Base-by-base conservation (phyloP, 2,797 vertebrate genomes). In the Hippocampus kuda region DNA sequence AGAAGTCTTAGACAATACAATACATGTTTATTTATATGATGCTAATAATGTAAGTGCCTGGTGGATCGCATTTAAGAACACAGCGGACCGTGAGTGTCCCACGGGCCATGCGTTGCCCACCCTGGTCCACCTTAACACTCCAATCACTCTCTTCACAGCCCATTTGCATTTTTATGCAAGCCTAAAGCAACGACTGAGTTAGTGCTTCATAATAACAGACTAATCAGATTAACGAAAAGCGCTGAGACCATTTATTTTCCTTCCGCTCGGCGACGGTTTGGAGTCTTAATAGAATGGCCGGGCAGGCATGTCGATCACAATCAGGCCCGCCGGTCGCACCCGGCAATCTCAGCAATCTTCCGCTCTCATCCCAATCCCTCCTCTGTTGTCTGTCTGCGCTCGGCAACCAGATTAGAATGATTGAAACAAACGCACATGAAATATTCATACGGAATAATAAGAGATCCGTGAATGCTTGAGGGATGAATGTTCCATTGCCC, bases 361-460 rank as follows among this genome's bases (percentile, higher is more conserved):
- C 49, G 15, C 56, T 24, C 42, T 70, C 75, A 73, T 68, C 44
- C 72, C 74, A 7, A 66, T 74, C 75, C 72, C 66, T 78, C 83
- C 78, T 79, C 85, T 85, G 85, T 86, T 87, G 83, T 83, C 84
- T 86, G 85, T 87, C 85, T 83, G 74, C 64, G 65, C 81, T 81
- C 72, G 67, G 83, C 81, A 87, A 88, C 77, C 85, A 90, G 89
- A 90, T 91, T 90, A 90, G 88, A 89, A 90, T 90, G 89, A 92
- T 90, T 90, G 90, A 92, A 91, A 91, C 89, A 92, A 90, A 91
- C 88, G 89, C 90, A 85, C 87, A 91, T 91, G 89, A 91, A 92
- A 91, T 90, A 91, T 92, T 91, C 89, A 92, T 91, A 87, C 82
- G 84, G 89, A 90, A 92, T 90, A 91, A 90, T 89, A 90, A 89